Conservation (phyloP, 64 coral and sea anemone genomes). For the Trachythela sp. region DNA sequence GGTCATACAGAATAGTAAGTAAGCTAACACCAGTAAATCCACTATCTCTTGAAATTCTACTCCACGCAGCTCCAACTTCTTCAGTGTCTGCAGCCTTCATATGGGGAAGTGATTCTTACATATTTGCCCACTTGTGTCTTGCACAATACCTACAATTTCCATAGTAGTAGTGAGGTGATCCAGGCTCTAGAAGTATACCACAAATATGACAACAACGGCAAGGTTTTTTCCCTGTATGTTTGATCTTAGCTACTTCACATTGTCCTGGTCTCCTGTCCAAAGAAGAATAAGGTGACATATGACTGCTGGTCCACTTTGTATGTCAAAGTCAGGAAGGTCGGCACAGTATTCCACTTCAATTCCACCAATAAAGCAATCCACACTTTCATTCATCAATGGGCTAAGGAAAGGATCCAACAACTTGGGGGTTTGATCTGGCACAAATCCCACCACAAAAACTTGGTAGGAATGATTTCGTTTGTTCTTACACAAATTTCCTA, state of each 20-base stretch:
- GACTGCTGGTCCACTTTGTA: constrained; percentile 36
- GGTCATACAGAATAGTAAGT: constrained; percentile 33
- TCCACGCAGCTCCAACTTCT: constrained; percentile 28
- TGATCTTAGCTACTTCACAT: constrained; percentile 52
- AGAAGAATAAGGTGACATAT: constrained; percentile 49
- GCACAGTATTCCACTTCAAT: constrained; percentile 49
- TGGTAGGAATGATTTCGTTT: constrained; percentile 40
- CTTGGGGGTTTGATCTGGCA: constrained; percentile 27
- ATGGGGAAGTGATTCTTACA: constrained; percentile 35
- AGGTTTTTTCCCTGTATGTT: constrained; percentile 39
- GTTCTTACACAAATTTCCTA: constrained; percentile 35
- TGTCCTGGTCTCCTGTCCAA: constrained; percentile 50
- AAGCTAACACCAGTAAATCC: constrained; percentile 49
- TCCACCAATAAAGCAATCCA: constrained; percentile 51
- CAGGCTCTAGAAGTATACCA: constrained; percentile 15
- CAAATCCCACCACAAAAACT: constrained; percentile 55
- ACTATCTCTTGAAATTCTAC: constrained; percentile 35
- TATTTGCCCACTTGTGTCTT: constrained; percentile 39
- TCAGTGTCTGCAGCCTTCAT: constrained; percentile 47
- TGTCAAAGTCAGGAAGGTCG: constrained; percentile 42
- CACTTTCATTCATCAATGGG: constrained; percentile 43
- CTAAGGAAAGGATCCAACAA: constrained; percentile 53
- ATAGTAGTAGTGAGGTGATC: constrained; percentile 51
- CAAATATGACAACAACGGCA: constrained; percentile 47
- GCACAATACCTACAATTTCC: constrained; percentile 35